These are phyloP conservation scores for Morpho deidamia DNA, from an alignment of 2,888 invertebrate species.

Conservation along the genomic window DNA sequence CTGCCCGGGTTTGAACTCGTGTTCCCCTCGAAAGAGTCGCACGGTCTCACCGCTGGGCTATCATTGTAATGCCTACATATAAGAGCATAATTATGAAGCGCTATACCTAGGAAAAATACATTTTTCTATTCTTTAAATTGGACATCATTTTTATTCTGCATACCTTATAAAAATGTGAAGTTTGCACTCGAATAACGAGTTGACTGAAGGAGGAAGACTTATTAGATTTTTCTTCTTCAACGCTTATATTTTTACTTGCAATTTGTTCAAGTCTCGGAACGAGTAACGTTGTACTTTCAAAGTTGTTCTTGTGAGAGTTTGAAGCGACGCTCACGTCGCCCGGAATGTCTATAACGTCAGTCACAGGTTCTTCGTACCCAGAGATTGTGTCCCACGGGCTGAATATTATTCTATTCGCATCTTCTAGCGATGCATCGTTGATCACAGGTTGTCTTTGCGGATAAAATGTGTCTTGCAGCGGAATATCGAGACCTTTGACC, in stretches of 20 bases:
- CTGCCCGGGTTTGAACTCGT: too few species aligned
- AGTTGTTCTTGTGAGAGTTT: constrained; percentile 55
- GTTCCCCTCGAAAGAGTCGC: too few species aligned
- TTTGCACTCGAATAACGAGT: constrained; percentile 70
- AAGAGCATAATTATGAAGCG: too few species aligned
- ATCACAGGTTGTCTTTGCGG: constrained; percentile 55
- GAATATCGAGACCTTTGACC: constrained; percentile 71
- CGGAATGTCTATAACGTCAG: constrained; percentile 69
- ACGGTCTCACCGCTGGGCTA: too few species aligned
- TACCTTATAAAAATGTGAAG: constrained; percentile 71
- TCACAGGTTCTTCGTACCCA: constrained; percentile 63
- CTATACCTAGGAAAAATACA: background rate
- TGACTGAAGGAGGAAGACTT: constrained; percentile 72
- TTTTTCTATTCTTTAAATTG: constrained; percentile 14
- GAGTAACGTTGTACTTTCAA: constrained; percentile 38
- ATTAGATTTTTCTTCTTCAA: constrained; percentile 70
- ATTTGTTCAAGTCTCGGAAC: constrained; percentile 52
- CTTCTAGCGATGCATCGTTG: constrained; percentile 67
- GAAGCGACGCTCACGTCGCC: constrained; percentile 49
- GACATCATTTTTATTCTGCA: constrained; percentile 3
- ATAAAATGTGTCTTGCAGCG: constrained; percentile 50
- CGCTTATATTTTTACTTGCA: constrained; percentile 67
- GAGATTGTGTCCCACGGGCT: constrained; percentile 73
- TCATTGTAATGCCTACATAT: too few species aligned
- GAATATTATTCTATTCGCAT: constrained; percentile 76